These are phyloP conservation scores for Keiferia lycopersicella DNA, from an alignment of 2,888 invertebrate species.

Conservation along the genomic window DNA sequence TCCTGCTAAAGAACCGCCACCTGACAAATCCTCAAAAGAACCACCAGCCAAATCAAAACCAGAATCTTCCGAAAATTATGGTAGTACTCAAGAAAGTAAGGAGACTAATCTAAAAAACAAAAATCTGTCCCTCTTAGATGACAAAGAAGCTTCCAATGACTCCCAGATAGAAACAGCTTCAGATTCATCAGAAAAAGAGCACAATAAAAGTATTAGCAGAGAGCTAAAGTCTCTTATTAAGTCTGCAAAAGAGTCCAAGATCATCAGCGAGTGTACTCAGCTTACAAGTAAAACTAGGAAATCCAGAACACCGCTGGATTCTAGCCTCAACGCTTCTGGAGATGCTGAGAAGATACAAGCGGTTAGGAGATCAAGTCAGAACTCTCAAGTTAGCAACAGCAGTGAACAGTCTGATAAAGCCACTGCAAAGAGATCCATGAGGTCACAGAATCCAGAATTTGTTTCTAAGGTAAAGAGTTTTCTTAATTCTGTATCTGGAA, in stretches of 20 bases:
- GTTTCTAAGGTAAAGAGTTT: slow-evolving; percentile 83
- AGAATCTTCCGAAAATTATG: background rate
- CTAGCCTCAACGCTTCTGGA: slow-evolving; percentile 65
- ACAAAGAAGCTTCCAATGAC: slow-evolving; percentile 56
- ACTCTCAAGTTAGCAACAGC: slow-evolving; percentile 61
- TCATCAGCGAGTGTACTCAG: slow-evolving; percentile 81
- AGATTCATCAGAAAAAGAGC: slow-evolving; percentile 63
- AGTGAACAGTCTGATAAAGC: slow-evolving; percentile 67
- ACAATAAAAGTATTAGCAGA: slow-evolving; percentile 71
- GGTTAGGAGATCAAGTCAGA: slow-evolving; percentile 58
- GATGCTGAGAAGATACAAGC: slow-evolving; percentile 59
- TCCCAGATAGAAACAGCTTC: slow-evolving; percentile 52
- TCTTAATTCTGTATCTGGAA: slow-evolving; percentile 77
- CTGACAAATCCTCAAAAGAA: slow-evolving; percentile 21
- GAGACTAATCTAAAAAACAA: slow-evolving; percentile 27
- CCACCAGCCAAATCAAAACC: background rate
- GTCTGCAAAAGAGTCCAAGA: slow-evolving; percentile 85
- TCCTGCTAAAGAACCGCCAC: slow-evolving; percentile 28
- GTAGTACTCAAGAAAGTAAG: slow-evolving; percentile 6
- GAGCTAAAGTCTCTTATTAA: slow-evolving; percentile 84
- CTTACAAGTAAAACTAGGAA: slow-evolving; percentile 76
- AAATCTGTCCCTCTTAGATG: slow-evolving; percentile 39
- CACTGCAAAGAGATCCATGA: slow-evolving; percentile 74
- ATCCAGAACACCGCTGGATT: slow-evolving; percentile 70
- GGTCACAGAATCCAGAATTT: slow-evolving; percentile 84